Percentiles rank a stretch among this genome's conserved stretches.
Evolutionary conservation across 2,888 invertebrate genomes (phyloP).

Genomic region (Ennomos erosarius): DNA sequence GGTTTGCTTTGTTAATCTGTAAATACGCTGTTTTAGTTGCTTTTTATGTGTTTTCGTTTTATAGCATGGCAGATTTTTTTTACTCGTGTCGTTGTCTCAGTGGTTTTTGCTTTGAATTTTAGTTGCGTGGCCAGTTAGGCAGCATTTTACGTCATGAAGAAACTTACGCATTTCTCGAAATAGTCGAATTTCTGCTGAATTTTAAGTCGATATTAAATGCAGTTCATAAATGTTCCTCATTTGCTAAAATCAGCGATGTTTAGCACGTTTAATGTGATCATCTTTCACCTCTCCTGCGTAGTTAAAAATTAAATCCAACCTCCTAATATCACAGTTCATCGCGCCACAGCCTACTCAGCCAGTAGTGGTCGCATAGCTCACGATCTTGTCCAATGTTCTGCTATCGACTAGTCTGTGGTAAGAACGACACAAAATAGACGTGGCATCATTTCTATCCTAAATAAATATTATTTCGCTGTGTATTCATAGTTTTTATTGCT

Average conservation of each 20-base stretch:
- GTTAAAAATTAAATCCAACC: too few relatives aligned
- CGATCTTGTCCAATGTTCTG: too few relatives aligned
- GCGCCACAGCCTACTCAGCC: too few relatives aligned
- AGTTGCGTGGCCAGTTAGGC: slow-evolving; percentile 25
- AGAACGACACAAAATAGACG: too few relatives aligned
- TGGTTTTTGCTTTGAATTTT: slow-evolving; percentile 45
- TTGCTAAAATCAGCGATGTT: neutral
- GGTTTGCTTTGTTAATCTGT: slow-evolving; percentile 42
- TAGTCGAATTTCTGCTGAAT: slow-evolving; percentile 1
- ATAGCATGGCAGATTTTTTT: slow-evolving; percentile 33
- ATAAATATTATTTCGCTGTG: too few relatives aligned
- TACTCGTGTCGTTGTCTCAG: slow-evolving; percentile 19
- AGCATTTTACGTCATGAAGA: slow-evolving; percentile 8
- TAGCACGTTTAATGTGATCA: slow-evolving; percentile 11
- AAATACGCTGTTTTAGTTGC: slow-evolving; percentile 36
- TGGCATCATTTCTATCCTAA: neutral
- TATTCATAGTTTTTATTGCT: too few relatives aligned
- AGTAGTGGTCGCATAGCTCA: too few relatives aligned
- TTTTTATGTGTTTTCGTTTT: slow-evolving; percentile 34
- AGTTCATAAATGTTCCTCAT: neutral
- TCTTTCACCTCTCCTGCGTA: neutral
- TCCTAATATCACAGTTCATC: too few relatives aligned
- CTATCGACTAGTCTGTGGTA: too few relatives aligned
- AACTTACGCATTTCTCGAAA: neutral
- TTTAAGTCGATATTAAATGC: neutral